These are phyloP conservation scores for Meloidogyne exigua DNA, from an alignment of 1,140 invertebrate genomes.

Conservation along the genomic window DNA sequence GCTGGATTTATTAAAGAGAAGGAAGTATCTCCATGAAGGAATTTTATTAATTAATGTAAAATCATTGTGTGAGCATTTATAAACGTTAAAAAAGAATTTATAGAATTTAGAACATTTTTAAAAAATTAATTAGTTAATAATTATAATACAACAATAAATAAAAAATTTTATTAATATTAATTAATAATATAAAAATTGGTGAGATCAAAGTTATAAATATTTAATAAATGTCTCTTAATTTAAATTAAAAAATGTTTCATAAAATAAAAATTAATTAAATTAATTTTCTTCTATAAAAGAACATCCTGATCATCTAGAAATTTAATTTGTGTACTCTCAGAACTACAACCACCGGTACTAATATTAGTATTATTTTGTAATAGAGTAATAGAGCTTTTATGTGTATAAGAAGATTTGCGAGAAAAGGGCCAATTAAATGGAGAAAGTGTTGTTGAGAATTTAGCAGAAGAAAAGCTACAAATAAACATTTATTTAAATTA, in stretches of 20 bases:
- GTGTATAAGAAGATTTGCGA: background rate
- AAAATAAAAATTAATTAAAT: background rate
- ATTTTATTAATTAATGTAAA: background rate
- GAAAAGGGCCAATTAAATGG: constrained; percentile 11
- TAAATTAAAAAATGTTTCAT: too few relatives aligned
- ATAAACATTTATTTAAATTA: background rate
- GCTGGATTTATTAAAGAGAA: constrained; percentile 9
- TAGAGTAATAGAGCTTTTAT: constrained; percentile 16
- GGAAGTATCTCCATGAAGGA: background rate
- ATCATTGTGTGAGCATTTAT: too few relatives aligned
- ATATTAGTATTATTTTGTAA: background rate
- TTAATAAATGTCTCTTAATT: too few relatives aligned
- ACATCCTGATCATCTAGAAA: constrained; percentile 44
- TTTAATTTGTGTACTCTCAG: constrained; percentile 19
- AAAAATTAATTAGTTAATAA: too few relatives aligned
- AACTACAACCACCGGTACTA: background rate
- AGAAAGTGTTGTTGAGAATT: constrained; percentile 4
- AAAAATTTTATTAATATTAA: too few relatives aligned
- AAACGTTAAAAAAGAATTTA: too few relatives aligned
- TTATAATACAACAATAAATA: too few relatives aligned
- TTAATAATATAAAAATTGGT: too few relatives aligned
- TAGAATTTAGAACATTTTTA: too few relatives aligned
- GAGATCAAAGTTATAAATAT: too few relatives aligned
- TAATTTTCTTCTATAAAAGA: constrained; percentile 35
- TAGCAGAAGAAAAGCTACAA: constrained; percentile 4